Evolutionary conservation across 2,888 invertebrate species (phyloP), one percentile per base, ranked within the genome.

Genomic region (Allacma fusca): DNA sequence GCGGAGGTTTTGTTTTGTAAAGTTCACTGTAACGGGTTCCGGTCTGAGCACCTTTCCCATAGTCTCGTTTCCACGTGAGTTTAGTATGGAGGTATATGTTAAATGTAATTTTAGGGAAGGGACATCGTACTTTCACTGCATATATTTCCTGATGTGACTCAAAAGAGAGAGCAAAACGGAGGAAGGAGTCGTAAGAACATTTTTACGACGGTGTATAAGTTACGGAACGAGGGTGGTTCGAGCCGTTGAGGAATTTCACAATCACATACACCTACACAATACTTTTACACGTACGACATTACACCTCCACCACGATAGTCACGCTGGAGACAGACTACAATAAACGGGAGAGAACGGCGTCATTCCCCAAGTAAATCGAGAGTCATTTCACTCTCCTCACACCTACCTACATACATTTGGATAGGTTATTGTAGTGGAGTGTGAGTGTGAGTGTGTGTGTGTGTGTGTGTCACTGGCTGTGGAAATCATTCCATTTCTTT

Each of bases 341-440:
- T 62, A 62, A 62, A 62, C 23, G 24, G 1, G 7, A 62, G 62
- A 62, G 26, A 62, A 26, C 7, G 24, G 59, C 40, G 24, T 70
- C 70, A 50, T 70, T 70, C 26, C n/a, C 70, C 16, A 40, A 12
- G 24, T 44, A 28, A 70, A 70, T 70, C 50, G 70, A 44, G 43
- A 40, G 50, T 70, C 70, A 70, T 73, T 73, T 57, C 62, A 12
- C 62, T 24, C 62, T 24, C n/a, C 62, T 24, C 9, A 21, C 23
- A 12, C 5, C 5, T 9, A 34, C 34, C 34, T 62, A 13, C 26
- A 62, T 62, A 62, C 62, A 62, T 23, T 26, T 65, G 19, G 24
- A 28, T 65, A 65, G 12, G 29, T 65, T 65, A 65, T 65, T 50
- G 16, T 34, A n/a, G n/a, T n/a, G n/a, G n/a, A n/a, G n/a, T n/a